Evolutionary conservation across 1,140 invertebrate species (phyloP), one percentile per base, ranked within the genome.

Genomic region (Leptopilina boulardi): DNA sequence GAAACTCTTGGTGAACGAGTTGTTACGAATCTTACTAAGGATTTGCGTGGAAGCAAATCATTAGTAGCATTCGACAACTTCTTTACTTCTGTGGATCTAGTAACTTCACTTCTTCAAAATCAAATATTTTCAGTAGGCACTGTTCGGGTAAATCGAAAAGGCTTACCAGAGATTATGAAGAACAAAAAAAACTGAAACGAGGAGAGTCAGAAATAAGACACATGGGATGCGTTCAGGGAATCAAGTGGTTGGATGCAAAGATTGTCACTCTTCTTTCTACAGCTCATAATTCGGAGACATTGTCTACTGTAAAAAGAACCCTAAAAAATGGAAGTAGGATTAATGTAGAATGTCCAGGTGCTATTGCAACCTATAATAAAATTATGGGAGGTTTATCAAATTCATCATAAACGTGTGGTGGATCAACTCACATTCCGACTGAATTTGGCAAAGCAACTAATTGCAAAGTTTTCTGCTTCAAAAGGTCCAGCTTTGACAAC

Each of bases 221-320:
- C 76, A 87, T 75, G 76, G 78, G 83, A 75, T 80, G 84, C 77
- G 74, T 89, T 74, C 76, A 77, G 77, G 87, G 80, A 81, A 80
- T 84, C 38, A 89, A 89, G 84, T 90, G 88, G 83, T 90, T 85
- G 78, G 89, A 90, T 80, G 87, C 85, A 79, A 87, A 84, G 85
- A 38, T 82, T 30, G 88, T 90, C 75, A 78, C 80, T 73, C 86
- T 91, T 73, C 74, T 86, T 74, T 88, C 75, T 6, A 76, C 75
- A 18, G 71, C 82, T 86, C 78, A 84, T 76, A 79, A 82, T 84
- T 78, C 71, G 81, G 23, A 66, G 3, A 44, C 6, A 77, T 66
- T 1, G n/a, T 59, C 38, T 47, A 6, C 19, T n/a, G 26, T 77
- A 13, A 18, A n/a, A 51, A 73, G 75, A 77, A 82, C 76, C 74